Evolutionary conservation across 2,797 vertebrate genomes (phyloP).

Genomic region (Peromyscus nudipes): DNA sequence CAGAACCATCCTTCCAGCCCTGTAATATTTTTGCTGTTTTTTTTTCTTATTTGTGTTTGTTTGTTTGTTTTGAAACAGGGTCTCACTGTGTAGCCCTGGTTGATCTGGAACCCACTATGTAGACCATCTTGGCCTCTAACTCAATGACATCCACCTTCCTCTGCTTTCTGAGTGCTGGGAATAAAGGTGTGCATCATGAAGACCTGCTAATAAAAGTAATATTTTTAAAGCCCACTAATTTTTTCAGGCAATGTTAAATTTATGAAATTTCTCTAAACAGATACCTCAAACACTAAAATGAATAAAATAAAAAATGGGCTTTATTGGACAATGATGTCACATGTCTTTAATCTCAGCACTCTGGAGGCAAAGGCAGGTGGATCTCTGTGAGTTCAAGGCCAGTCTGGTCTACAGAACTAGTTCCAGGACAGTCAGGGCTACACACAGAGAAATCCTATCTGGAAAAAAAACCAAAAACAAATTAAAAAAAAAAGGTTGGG

Average conservation of each 20-base stretch:
- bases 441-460: neutral
- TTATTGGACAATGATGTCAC: neutral
- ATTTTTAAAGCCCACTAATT: neutral
- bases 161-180: neutral
- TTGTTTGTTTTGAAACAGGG: neutral
- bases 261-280: conserved; percentile 30
- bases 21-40: neutral
- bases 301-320: neutral
- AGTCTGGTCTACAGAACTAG: neutral
- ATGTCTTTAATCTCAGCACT: neutral
- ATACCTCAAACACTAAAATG: conserved; percentile 38
- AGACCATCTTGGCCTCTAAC: too few species aligned
- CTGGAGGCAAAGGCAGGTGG: neutral
- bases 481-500: neutral
- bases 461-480: neutral
- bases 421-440: neutral
- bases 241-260: neutral
- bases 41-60: neutral
- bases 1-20: neutral
- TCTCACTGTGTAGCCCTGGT: neutral
- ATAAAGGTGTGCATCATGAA: neutral
- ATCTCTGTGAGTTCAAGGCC: neutral
- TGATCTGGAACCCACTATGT: neutral
- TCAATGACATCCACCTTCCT: neutral
- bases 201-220: neutral